A percentile compares a stretch with the other conserved stretches of the same genome.
Conservation (phyloP, 2,797 vertebrate species). For the Epinephelus coioides region DNA sequence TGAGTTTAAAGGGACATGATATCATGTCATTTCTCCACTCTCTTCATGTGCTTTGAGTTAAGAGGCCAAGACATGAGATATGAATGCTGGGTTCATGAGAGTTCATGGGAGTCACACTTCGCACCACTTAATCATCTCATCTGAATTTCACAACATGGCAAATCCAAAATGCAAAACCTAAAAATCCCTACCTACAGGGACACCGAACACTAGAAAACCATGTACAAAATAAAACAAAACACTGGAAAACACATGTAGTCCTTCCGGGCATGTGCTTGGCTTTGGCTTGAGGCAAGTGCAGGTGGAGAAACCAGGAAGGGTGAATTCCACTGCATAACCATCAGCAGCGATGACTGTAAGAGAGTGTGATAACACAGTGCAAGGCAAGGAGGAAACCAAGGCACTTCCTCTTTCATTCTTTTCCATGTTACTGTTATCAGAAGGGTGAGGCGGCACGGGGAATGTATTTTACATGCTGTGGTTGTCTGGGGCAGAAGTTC, state of each 20-base stretch:
- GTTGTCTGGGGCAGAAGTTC: slow-evolving; percentile 16
- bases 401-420: slow-evolving; percentile 80
- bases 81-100: slow-evolving; percentile 21
- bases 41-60: slow-evolving; percentile 17
- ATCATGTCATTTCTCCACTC: not conserved
- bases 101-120: slow-evolving; percentile 25
- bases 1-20: not conserved
- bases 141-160: slow-evolving; percentile 52
- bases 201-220: slow-evolving; percentile 17
- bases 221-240: slow-evolving; percentile 38
- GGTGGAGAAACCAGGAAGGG: slow-evolving; percentile 69
- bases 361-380: slow-evolving; percentile 40
- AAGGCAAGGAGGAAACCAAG: slow-evolving; percentile 67
- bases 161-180: slow-evolving; percentile 35
- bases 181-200: slow-evolving; percentile 25
- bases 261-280: slow-evolving; percentile 54
- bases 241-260: slow-evolving; percentile 38
- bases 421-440: slow-evolving; percentile 68
- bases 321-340: slow-evolving; percentile 66
- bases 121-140: slow-evolving; percentile 17
- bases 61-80: not conserved
- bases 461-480: slow-evolving; percentile 34
- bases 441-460: slow-evolving; percentile 39
- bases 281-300: slow-evolving; percentile 58
- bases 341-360: slow-evolving; percentile 49